Evolutionary conservation across 2,797 vertebrate genomes (phyloP).

Genomic region (Coendou prehensilis): DNA sequence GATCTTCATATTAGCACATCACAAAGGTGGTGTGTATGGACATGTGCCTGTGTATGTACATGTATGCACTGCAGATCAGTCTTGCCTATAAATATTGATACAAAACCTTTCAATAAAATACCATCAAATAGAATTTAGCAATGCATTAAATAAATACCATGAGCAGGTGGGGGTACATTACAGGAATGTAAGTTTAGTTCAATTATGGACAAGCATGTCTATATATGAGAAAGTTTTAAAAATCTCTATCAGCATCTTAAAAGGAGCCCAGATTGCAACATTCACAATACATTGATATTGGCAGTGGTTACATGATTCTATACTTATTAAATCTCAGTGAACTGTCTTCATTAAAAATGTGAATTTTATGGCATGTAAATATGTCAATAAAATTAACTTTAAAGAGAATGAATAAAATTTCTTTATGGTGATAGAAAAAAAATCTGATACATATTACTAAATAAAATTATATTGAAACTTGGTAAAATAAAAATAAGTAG

Average conservation of each 20-base stretch:
- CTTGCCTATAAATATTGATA: constrained; percentile 16
- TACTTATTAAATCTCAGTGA: constrained; percentile 30
- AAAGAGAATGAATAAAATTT: constrained; percentile 12
- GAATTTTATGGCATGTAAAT: constrained; percentile 32
- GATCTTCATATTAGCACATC: background rate
- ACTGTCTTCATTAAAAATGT: background rate
- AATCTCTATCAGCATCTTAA: background rate
- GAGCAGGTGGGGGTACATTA: background rate
- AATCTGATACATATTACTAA: background rate
- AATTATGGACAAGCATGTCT: background rate
- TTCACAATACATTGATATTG: background rate
- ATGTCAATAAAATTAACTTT: constrained; percentile 53
- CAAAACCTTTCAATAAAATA: constrained; percentile 45
- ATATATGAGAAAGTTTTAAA: background rate
- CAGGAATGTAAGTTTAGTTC: constrained; percentile 5
- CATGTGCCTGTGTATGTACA: background rate
- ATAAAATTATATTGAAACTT: constrained; percentile 30
- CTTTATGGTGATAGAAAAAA: constrained; percentile 16
- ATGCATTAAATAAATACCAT: background rate
- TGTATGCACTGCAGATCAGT: background rate
- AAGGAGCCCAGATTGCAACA: background rate
- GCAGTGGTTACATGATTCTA: background rate
- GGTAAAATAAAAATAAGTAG: constrained; percentile 25
- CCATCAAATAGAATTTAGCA: constrained; percentile 6
- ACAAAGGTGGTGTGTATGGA: background rate